Base-by-base conservation (phyloP, 2,797 vertebrate species). In the Neosilurus hyrtlii region DNA sequence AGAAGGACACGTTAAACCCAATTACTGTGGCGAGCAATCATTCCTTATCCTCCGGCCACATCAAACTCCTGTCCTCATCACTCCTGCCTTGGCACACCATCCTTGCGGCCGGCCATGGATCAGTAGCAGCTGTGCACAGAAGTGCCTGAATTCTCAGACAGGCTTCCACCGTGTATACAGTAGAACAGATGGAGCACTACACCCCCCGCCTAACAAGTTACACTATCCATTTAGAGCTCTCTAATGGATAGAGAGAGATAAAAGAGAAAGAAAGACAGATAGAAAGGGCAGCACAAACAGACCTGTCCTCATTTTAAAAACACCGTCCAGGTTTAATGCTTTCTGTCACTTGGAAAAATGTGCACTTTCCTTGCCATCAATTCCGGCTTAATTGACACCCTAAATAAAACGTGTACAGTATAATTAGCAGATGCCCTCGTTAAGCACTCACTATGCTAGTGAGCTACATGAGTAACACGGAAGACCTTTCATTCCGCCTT, bases 121-220 rank as follows among this genome's bases (percentile, higher is more conserved):
- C 77, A 30, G 79, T 61, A 86, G 85, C 87, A 89, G 88, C 87
- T 89, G 89, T 52, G 84, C 79, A 85, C 63, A 84, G 85, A 82
- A 83, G 79, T 74, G 66, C 66, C 82, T 80, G 85, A 80, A 86
- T 86, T 87, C 87, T 86, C 86, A 73, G 74, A 86, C 87, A 89
- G 87, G 79, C 82, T 88, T 87, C 83, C 81, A 88, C 86, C 82
- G 71, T 87, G 82, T 83, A 87, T 78, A 30, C 30, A 30, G 30
- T 30, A 79, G 83, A 89, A 88, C 90, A 90, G 89, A 90, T 90
- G 89, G 89, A 88, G 80, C 43, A n/a, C 59, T 85, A 83, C 83
- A 86, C 82, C 81, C 87, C 87, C 67, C 82, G 82, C 76, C 83
- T 83, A 83, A 88, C 82, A 84, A 84, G 86, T 75, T 86, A 89